phyloP scores from a whole-genome alignment of 1,140 invertebrate genomes.

The Calephelis nemesis region DNA sequence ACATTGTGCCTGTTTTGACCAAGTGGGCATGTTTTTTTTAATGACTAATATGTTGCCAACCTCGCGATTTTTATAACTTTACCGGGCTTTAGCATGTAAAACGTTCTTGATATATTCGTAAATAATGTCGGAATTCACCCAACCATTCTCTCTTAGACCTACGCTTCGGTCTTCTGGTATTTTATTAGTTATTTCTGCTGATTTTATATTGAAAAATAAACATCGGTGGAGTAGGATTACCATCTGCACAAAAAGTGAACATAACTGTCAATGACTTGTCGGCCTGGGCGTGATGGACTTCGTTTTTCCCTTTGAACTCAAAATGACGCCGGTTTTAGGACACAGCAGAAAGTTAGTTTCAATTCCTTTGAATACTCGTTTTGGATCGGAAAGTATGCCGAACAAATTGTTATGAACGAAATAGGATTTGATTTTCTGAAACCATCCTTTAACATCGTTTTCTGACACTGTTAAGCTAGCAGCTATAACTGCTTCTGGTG shows the following conservation, averaged over 20 bases:
- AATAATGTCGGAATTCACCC: conserved; percentile 30
- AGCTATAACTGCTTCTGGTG: conserved; percentile 35
- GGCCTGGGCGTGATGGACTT: conserved; percentile 39
- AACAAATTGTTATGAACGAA: conserved; percentile 29
- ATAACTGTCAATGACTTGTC: conserved; percentile 51
- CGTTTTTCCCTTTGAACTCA: conserved; percentile 45
- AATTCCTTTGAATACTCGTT: conserved; percentile 52
- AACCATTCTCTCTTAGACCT: conserved; percentile 29
- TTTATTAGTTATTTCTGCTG: conserved; percentile 27
- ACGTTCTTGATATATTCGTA: conserved; percentile 27
- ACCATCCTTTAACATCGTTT: conserved; percentile 49
- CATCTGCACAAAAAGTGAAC: conserved; percentile 44
- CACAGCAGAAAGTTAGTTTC: conserved; percentile 56
- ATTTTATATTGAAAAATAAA: conserved; percentile 47
- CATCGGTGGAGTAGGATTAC: conserved; percentile 38
- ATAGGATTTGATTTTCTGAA: conserved; percentile 45
- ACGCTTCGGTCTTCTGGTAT: conserved; percentile 48
- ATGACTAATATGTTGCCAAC: too few species aligned
- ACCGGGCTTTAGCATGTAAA: conserved; percentile 1
- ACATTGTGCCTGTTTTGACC: conserved; percentile 27
- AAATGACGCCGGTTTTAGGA: conserved; percentile 45
- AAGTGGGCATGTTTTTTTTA: not conserved
- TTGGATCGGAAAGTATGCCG: conserved; percentile 27
- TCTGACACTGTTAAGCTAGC: conserved; percentile 46
- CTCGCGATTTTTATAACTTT: too few species aligned